These are phyloP conservation scores for Sebastes dallii DNA, from an alignment of 2,797 vertebrate genomes.

Conservation along the genomic window DNA sequence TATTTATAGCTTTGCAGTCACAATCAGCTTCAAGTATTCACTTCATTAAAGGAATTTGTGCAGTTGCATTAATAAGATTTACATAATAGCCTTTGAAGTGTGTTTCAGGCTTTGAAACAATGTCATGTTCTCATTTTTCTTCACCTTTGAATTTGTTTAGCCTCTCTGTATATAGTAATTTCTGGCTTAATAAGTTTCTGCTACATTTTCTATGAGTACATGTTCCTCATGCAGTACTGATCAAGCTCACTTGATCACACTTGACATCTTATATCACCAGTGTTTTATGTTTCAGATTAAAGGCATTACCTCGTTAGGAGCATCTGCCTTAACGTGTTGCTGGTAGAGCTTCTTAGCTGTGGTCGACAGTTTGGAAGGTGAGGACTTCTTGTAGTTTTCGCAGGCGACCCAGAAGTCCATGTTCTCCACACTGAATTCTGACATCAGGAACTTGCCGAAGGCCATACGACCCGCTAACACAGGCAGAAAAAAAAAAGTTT, in stretches of 20 bases:
- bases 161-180: background rate
- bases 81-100: background rate
- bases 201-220: background rate
- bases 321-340: conserved; percentile 86
- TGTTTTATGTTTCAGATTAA: background rate
- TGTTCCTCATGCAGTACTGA: background rate
- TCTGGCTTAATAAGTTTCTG: background rate
- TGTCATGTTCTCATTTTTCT: background rate
- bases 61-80: background rate
- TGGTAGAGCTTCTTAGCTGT: conserved; percentile 89
- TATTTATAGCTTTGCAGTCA: background rate
- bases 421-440: conserved; percentile 94
- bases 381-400: conserved; percentile 88
- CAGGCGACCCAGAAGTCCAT: conserved; percentile 94
- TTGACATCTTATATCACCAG: background rate
- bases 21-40: background rate
- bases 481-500: background rate
- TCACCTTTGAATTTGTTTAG: background rate
- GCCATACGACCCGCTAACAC: conserved; percentile 83
- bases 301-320: conserved; percentile 85
- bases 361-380: conserved; percentile 72
- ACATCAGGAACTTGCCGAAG: conserved; percentile 87
- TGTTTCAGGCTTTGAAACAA: background rate
- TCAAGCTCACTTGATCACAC: background rate
- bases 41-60: background rate